Evolutionary conservation across 2,113 vertebrate genomes (phyloP), one percentile per base, ranked within the genome.

Genomic region (Etia nguti): DNA sequence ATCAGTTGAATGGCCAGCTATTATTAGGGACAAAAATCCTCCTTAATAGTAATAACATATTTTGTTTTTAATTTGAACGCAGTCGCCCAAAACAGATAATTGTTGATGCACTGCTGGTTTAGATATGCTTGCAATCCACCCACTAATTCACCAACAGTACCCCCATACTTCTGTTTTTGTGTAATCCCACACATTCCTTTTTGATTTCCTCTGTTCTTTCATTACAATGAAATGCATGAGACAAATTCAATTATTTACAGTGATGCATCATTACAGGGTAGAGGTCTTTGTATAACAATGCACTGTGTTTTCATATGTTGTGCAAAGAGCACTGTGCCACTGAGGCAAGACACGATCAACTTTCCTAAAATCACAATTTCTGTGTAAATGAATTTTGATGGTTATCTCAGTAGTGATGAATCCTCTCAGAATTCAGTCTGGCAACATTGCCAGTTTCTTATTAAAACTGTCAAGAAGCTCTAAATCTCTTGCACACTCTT

Each of bases 391-490:
- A 90, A 75, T 86, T 85, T 92, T 94, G 94, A 97, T 89, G 95
- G 91, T 94, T 95, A 88, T 91, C 90, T 97, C 95, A 95, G 95
- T 88, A 80, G 94, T 91, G 94, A 92, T 91, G 90, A 91, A 88
- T 94, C 88, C 8, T 2, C 90, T 96, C 95, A 89, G 94, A 95
- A 96, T 90, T 94, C 93, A 95, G 92, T 80, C 85, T 95, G 95
- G 96, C 96, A 97, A 94, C 92, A 92, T 95, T 93, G 93, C 95
- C 94, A 94, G 92, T 95, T 96, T 95, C 93, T 95, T 97, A 96
- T 96, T 94, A 94, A 92, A 95, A 94, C 73, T 83, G 91, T 95
- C 92, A 90, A 92, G 89, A 93, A 95, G 94, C 93, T 96, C 84
- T 88, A 92, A 87, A 89, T 87, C 93, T 91, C 85, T 56, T 92